Conservation (phyloP, 2,888 invertebrate genomes). For the Pinctada fucata region DNA sequence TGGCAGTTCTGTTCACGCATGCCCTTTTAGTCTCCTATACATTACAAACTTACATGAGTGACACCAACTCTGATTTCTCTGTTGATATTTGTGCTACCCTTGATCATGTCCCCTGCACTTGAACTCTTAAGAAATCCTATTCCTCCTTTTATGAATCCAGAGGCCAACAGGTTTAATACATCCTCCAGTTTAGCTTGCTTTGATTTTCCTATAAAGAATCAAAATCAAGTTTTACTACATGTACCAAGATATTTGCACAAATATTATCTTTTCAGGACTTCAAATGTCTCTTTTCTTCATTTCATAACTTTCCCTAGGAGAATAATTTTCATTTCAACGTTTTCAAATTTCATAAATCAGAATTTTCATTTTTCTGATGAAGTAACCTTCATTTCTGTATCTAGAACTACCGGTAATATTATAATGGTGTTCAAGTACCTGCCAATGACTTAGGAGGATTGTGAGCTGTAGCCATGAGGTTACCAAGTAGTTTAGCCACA, state of each 20-base stretch:
- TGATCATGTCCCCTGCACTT: conserved; percentile 94
- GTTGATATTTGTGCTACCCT: conserved; percentile 94
- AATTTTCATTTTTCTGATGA: too few relatives aligned
- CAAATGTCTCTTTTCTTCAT: too few relatives aligned
- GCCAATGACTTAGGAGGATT: conserved; percentile 58
- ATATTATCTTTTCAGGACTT: too few relatives aligned
- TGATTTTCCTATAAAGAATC: conserved; percentile 57
- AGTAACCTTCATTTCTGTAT: too few relatives aligned
- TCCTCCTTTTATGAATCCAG: conserved; percentile 95
- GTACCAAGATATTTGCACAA: too few relatives aligned
- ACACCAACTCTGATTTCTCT: conserved; percentile 97
- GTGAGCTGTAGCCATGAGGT: conserved; percentile 84
- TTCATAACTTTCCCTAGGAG: too few relatives aligned
- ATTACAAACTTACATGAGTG: conserved; percentile 87
- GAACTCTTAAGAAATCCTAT: conserved; percentile 88
- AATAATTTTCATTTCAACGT: too few relatives aligned
- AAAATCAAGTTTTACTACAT: neutral
- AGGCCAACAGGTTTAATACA: conserved; percentile 91
- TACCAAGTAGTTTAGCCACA: conserved; percentile 93
- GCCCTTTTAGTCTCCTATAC: too few relatives aligned
- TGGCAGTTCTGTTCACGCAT: too few relatives aligned
- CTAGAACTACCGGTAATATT: too few relatives aligned
- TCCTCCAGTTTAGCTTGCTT: conserved; percentile 83
- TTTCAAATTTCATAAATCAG: too few relatives aligned
- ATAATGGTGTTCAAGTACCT: neutral